Conservation (phyloP, 2,888 invertebrate species). For the Himalopsyche japonica region DNA sequence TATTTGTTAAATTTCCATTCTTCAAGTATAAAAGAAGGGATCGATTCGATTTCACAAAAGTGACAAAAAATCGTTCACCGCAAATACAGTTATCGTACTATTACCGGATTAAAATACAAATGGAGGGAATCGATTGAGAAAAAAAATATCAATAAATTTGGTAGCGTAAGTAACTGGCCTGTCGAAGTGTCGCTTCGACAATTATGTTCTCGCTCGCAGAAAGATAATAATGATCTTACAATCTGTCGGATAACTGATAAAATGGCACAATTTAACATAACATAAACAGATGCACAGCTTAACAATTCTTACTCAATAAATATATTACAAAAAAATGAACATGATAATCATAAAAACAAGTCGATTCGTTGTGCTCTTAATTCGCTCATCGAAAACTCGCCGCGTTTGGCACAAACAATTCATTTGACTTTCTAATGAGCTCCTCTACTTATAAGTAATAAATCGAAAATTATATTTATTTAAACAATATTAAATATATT, state of each 20-base stretch:
- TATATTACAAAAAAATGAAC: constrained; percentile 17
- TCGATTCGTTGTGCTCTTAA: constrained; percentile 20
- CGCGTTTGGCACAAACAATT: constrained; percentile 19
- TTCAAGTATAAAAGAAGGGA: neutral
- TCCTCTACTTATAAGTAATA: constrained; percentile 15
- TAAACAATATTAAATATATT: constrained; percentile 15
- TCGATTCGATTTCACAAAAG: neutral
- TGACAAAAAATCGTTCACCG: neutral
- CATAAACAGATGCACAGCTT: constrained; percentile 30
- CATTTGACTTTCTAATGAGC: constrained; percentile 27
- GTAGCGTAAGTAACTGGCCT: constrained; percentile 39
- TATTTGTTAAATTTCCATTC: too few relatives aligned
- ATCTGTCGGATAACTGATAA: constrained; percentile 25
- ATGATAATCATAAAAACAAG: constrained; percentile 11
- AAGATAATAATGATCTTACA: neutral
- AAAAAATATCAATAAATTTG: constrained; percentile 10
- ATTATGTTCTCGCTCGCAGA: neutral
- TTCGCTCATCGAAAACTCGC: neutral
- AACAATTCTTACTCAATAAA: constrained; percentile 31
- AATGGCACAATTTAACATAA: constrained; percentile 39
- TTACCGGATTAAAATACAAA: constrained; percentile 6
- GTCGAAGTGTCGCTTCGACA: neutral
- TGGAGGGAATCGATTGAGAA: constrained; percentile 30
- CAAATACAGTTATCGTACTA: neutral
- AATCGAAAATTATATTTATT: constrained; percentile 17